Percentiles rank a stretch among this genome's conserved stretches.
These are phyloP conservation scores for Nematostella vectensis DNA, from an alignment of 92 coral and sea anemone genomes.

Conservation along the genomic window DNA sequence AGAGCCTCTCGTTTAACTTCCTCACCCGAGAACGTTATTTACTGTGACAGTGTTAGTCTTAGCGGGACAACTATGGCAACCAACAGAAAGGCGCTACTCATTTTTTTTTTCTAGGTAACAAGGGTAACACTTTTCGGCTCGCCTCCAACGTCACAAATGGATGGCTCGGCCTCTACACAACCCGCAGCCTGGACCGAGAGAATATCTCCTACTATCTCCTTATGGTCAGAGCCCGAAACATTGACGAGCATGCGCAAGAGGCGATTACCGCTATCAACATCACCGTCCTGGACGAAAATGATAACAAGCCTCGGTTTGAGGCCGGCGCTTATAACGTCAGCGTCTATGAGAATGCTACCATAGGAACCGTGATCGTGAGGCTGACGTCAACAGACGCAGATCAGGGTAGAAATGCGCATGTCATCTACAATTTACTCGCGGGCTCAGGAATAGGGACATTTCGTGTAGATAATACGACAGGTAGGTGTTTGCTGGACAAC, in stretches of 20 bases:
- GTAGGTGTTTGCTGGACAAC: no score
- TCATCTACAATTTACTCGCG: slow-evolving; percentile 25
- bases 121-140: slow-evolving; percentile 15
- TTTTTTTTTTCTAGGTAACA: slow-evolving; percentile 22
- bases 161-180: slow-evolving; percentile 21
- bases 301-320: slow-evolving; percentile 34
- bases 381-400: slow-evolving; percentile 29
- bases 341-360: slow-evolving; percentile 26
- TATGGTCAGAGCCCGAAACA: slow-evolving; percentile 14
- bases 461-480: slow-evolving; percentile 21
- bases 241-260: slow-evolving; percentile 27
- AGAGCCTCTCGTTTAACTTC: no score
- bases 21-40: no score
- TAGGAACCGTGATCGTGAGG: slow-evolving; percentile 23
- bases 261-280: slow-evolving; percentile 26
- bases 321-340: slow-evolving; percentile 15
- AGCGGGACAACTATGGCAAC: no score
- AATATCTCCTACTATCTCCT: slow-evolving; percentile 13
- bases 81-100: no score
- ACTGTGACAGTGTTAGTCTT: no score
- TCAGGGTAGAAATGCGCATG: slow-evolving; percentile 15
- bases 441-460: slow-evolving; percentile 42
- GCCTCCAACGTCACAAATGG: slow-evolving; percentile 23
- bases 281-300: slow-evolving; percentile 30
- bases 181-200: slow-evolving; percentile 39